phyloP scores from a whole-genome alignment of 2,888 invertebrate species.

The Cremastinae sp. region DNA sequence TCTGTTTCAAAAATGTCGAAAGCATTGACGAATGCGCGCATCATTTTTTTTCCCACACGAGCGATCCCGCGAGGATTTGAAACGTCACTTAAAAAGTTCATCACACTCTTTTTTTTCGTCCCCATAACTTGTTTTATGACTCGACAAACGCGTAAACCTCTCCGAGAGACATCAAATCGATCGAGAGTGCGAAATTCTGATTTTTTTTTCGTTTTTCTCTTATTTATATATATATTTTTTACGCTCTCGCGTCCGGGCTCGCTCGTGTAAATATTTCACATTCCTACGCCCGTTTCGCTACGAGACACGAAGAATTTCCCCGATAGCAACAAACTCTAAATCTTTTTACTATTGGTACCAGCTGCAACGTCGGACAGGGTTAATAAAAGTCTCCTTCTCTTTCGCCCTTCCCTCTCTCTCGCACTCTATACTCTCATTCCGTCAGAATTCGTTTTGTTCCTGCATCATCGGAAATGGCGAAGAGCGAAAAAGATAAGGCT shows the following conservation, averaged over 20 bases:
- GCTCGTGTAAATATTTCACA: constrained; percentile 50
- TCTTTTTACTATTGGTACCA: constrained; percentile 5
- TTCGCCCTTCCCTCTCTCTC: too few species aligned
- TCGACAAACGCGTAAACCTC: constrained; percentile 11
- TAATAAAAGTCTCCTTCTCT: constrained; percentile 60
- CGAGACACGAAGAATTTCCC: constrained; percentile 45
- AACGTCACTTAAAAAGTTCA: constrained; percentile 25
- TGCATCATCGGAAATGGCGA: too few species aligned
- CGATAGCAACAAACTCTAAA: background rate
- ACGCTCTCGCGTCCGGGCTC: constrained; percentile 22
- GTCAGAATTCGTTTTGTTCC: constrained; percentile 30
- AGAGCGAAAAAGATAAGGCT: constrained; percentile 9
- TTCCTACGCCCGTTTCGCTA: constrained; percentile 47
- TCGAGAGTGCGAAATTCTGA: constrained; percentile 10
- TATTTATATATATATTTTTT: constrained; percentile 22
- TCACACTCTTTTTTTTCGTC: constrained; percentile 7
- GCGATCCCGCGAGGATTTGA: constrained; percentile 9
- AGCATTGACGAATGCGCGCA: constrained; percentile 35
- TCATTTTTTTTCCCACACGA: constrained; percentile 1
- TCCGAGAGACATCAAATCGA: background rate
- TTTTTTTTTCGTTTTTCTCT: constrained; percentile 20
- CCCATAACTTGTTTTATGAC: constrained; percentile 12
- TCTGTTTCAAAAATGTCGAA: constrained; percentile 39
- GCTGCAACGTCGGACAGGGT: constrained; percentile 26
- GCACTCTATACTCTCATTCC: too few species aligned